These are phyloP conservation scores for Leuciscus waleckii DNA, from an alignment of 2,797 vertebrate species.

Conservation along the genomic window DNA sequence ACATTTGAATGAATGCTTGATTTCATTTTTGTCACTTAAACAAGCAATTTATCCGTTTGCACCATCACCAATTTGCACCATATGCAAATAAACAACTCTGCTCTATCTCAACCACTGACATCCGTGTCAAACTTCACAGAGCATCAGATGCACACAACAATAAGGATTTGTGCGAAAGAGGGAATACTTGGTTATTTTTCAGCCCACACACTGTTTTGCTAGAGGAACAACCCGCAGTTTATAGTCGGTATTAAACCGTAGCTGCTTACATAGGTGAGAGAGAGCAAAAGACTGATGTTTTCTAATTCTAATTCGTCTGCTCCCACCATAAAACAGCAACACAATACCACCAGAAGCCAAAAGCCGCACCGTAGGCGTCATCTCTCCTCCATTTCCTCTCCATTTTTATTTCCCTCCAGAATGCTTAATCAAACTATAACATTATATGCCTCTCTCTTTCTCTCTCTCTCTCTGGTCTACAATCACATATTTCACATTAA, in stretches of 20 bases:
- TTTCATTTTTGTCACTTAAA: not conserved
- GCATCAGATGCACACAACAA: conserved; percentile 3
- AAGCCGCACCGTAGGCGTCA: conserved; percentile 42
- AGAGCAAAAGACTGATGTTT: conserved; percentile 33
- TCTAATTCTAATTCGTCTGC: conserved; percentile 22
- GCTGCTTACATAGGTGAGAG: conserved; percentile 27
- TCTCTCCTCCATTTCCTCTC: conserved; percentile 61
- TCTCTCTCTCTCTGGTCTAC: conserved; percentile 4
- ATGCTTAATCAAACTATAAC: conserved; percentile 74
- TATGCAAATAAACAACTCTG: conserved; percentile 2
- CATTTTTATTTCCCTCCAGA: conserved; percentile 69
- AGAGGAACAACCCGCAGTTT: conserved; percentile 12
- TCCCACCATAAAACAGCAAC: conserved; percentile 21
- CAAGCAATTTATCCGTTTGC: not conserved
- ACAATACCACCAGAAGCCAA: conserved; percentile 35
- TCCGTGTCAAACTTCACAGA: conserved; percentile 1
- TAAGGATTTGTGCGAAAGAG: not conserved
- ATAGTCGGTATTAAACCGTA: conserved; percentile 8
- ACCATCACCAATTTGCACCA: not conserved
- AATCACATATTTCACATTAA: not conserved
- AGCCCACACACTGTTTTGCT: conserved; percentile 32
- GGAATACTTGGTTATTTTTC: not conserved
- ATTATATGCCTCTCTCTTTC: conserved; percentile 57
- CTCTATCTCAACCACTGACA: not conserved
- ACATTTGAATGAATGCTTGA: not conserved